Base-by-base conservation (phyloP, 2,888 invertebrate species). In the Cryptophagus acutangulus region DNA sequence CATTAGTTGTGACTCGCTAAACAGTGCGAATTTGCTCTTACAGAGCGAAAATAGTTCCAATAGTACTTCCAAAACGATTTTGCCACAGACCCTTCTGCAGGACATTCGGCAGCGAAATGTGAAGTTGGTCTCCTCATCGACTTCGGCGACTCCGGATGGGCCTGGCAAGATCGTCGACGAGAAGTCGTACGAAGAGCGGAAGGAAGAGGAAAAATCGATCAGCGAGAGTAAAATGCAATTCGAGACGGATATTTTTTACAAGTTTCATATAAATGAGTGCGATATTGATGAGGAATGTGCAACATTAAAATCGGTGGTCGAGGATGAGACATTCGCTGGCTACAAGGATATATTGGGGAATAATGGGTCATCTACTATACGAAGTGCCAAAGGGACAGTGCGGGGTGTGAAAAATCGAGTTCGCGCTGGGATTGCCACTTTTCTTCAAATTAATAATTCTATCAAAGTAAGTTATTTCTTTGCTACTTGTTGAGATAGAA, bases 321-420 rank as follows among this genome's bases (percentile, higher is more conserved):
- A 55, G 37, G 76, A 77, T 54, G 77, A 82, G 54, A 84, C 84
- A 63, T 89, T 89, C 62, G 89, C 87, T 6, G 88, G 89, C 6
- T 81, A 82, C 52, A 84, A 82, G 73, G 87, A 87, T 71, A 66
- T 75, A 41, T 75, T 80, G 51, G 77, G 78, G n/a, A 16, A n/a
- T 46, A 77, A 77, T 55, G 74, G 76, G 44, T 78, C 82, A 26
- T 81, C 86, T 38, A 87, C 90, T 39, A 93, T 95, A 62, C 78
- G 86, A 52, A 93, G 94, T 72, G 83, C 87, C 38, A 89, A 88
- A 65, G 94, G 94, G 33, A 93, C 93, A 8, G 87, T 95, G 53
- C 81, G 94, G 33, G 94, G 94, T 45, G 90, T 94, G 48, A 91
- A 89, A 73, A 94, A 95, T 73, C 79, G 93, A 55, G 94, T 95